Evolutionary conservation across 2,888 invertebrate species (phyloP).

Genomic region (Cheilosia pagana): DNA sequence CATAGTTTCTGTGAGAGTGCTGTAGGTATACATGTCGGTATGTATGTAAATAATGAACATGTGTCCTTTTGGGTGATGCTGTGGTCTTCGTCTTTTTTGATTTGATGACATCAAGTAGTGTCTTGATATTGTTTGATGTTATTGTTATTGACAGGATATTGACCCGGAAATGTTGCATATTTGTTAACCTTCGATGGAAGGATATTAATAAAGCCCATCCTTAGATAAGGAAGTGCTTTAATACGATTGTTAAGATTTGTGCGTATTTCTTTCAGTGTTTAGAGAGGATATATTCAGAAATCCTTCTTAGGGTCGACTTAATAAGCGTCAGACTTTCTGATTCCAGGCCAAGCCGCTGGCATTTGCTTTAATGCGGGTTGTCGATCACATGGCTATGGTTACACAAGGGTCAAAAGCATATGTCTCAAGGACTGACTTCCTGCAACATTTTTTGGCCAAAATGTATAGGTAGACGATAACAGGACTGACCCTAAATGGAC

Average conservation of each 20-base stretch:
- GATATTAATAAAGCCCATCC: not conserved
- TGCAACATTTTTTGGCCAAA: no score
- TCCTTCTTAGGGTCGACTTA: no score
- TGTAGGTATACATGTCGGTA: not conserved
- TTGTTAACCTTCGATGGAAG: constrained; percentile 9
- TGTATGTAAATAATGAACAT: constrained; percentile 24
- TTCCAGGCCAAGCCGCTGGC: no score
- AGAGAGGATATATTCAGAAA: no score
- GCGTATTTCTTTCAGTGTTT: no score
- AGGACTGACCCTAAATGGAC: no score
- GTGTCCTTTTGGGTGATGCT: constrained; percentile 25
- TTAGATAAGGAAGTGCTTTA: not conserved
- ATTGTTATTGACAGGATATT: constrained; percentile 22
- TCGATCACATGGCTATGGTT: no score
- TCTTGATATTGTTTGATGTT: constrained; percentile 21
- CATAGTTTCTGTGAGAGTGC: not conserved
- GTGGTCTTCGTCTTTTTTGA: not conserved
- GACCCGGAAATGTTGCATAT: constrained; percentile 25
- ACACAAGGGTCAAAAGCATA: no score
- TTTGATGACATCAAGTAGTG: constrained; percentile 12
- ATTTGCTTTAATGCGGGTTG: no score
- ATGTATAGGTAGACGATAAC: no score
- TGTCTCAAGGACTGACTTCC: no score
- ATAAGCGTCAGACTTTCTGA: no score
- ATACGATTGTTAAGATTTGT: not conserved